Evolutionary conservation across 2,888 invertebrate genomes (phyloP).

Genomic region (Euclidia mi): DNA sequence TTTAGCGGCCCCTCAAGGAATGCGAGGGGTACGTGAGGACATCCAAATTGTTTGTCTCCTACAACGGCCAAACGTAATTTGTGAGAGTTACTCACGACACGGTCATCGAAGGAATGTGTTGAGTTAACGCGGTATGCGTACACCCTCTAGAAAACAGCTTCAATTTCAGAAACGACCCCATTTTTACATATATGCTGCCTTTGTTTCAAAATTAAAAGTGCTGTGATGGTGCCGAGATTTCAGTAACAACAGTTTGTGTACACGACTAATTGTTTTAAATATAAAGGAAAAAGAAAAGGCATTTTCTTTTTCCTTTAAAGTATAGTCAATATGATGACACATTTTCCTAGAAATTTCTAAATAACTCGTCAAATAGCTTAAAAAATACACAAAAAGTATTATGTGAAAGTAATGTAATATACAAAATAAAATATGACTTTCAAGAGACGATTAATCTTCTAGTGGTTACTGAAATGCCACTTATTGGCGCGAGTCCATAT

Average conservation of each 20-base stretch:
- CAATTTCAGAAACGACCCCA: constrained; percentile 36
- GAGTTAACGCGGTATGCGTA: constrained; percentile 60
- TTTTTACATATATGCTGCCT: constrained; percentile 22
- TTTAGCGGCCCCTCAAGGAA: constrained; percentile 73
- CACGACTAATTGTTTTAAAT: no score
- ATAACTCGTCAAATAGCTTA: no score
- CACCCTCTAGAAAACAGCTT: constrained; percentile 40
- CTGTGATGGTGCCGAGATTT: no score
- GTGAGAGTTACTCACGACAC: constrained; percentile 66
- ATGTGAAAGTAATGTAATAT: not conserved
- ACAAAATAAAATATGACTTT: not conserved
- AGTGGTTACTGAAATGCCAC: constrained; percentile 42
- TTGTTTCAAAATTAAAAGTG: not conserved
- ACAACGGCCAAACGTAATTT: constrained; percentile 70
- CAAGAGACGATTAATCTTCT: constrained; percentile 38
- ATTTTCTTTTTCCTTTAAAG: no score
- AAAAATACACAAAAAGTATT: no score
- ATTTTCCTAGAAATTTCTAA: no score
- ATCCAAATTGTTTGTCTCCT: constrained; percentile 77
- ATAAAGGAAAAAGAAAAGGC: no score
- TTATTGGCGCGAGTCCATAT: constrained; percentile 55
- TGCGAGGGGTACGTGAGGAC: constrained; percentile 73
- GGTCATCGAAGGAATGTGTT: constrained; percentile 70
- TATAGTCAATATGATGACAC: no score
- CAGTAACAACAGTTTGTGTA: no score